phyloP scores from a whole-genome alignment of 2,888 invertebrate species.

The Hyles lineata region DNA sequence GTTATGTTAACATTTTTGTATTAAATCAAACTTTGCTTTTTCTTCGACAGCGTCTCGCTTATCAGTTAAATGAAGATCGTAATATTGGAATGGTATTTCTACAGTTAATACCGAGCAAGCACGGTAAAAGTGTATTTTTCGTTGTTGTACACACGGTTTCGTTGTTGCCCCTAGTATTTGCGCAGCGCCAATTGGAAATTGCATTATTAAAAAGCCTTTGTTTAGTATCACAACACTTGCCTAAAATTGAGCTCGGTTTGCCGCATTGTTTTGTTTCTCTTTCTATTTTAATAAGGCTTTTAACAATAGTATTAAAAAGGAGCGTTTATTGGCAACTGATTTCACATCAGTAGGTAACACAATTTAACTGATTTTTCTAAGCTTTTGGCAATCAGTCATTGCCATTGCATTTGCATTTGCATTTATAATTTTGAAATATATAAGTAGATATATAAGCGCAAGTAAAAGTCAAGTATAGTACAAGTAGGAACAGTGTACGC shows the following conservation, averaged over 20 bases:
- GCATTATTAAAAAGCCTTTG: constrained; percentile 85
- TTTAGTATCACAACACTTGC: constrained; percentile 79
- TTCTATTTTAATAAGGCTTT: not conserved
- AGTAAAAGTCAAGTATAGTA: no score
- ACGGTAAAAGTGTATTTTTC: constrained; percentile 58
- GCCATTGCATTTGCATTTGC: no score
- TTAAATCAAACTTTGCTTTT: not conserved
- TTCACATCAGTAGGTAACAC: no score
- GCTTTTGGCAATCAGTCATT: no score
- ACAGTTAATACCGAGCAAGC: constrained; percentile 36
- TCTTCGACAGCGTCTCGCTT: not conserved
- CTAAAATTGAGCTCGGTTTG: constrained; percentile 28
- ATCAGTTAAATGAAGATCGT: not conserved
- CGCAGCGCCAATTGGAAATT: constrained; percentile 83
- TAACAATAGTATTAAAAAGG: not conserved
- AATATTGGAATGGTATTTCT: not conserved
- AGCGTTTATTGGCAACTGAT: not conserved
- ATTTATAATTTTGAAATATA: no score
- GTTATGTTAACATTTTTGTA: not conserved
- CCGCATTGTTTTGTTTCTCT: constrained; percentile 1
- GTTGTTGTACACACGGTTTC: constrained; percentile 57
- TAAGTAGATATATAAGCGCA: no score
- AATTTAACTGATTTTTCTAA: no score
- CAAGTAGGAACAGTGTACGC: no score
- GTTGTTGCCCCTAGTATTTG: constrained; percentile 78